Evolutionary conservation across 2,113 vertebrate species (phyloP).

Genomic region (Penelope pileata): DNA sequence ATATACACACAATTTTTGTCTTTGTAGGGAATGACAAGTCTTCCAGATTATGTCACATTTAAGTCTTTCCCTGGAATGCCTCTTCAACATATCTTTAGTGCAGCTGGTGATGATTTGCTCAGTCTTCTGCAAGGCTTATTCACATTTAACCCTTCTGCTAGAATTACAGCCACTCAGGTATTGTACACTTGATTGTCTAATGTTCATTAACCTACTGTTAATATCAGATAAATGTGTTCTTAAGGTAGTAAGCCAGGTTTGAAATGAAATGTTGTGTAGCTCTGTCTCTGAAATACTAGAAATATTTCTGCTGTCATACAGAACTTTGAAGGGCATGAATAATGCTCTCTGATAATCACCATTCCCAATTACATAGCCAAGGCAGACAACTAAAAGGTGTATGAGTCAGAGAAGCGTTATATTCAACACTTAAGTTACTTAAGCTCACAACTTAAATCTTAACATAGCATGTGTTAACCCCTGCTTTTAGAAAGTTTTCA

Average conservation of each 20-base stretch:
- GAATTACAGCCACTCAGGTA: conserved; percentile 92
- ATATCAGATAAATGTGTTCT: not conserved
- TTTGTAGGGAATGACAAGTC: conserved; percentile 88
- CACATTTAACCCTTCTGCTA: conserved; percentile 88
- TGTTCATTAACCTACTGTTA: not conserved
- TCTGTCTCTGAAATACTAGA: not conserved
- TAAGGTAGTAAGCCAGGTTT: not conserved
- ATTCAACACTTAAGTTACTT: not conserved
- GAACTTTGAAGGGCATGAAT: not conserved
- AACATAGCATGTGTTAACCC: not conserved
- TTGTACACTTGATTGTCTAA: not conserved
- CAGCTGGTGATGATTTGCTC: conserved; percentile 93
- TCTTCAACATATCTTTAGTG: conserved; percentile 95
- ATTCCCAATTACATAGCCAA: not conserved
- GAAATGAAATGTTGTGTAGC: not conserved
- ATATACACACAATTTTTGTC: not conserved
- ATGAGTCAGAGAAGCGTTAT: not conserved
- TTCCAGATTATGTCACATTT: conserved; percentile 95
- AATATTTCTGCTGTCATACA: not conserved
- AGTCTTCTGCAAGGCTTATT: conserved; percentile 91
- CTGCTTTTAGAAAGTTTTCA: not conserved
- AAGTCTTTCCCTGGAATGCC: conserved; percentile 93
- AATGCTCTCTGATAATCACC: not conserved
- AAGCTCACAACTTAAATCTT: not conserved
- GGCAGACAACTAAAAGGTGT: not conserved